A percentile compares a stretch with the other conserved stretches of the same genome.
Conservation (phyloP, 2,888 invertebrate genomes). For the Catocala fraxini region DNA sequence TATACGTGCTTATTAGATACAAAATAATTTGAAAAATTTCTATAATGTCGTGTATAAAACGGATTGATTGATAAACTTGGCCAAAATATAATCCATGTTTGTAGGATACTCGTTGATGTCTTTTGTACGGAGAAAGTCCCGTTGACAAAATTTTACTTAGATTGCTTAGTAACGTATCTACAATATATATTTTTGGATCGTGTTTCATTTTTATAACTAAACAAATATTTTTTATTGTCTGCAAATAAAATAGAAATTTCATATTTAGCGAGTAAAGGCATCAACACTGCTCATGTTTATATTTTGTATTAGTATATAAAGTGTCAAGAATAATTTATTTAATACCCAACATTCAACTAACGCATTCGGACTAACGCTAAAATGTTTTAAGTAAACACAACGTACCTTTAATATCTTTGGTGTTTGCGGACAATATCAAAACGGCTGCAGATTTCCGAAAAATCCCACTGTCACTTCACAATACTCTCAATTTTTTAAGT, state of each 20-base stretch:
- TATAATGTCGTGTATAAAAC: no score
- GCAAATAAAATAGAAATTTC: not conserved
- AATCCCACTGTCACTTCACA: conserved; percentile 83
- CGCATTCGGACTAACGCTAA: conserved; percentile 29
- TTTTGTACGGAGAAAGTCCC: conserved; percentile 58
- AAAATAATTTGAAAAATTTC: no score
- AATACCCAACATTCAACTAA: conserved; percentile 29
- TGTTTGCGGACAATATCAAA: conserved; percentile 59
- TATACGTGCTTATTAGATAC: no score
- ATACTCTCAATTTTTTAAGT: conserved; percentile 62
- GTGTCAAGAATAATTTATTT: conserved; percentile 22
- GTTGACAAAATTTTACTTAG: not conserved
- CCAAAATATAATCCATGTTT: not conserved
- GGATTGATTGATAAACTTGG: conserved; percentile 7
- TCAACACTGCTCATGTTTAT: conserved; percentile 11
- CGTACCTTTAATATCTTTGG: conserved; percentile 83
- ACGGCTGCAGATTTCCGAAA: conserved; percentile 56
- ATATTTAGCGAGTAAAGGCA: not conserved
- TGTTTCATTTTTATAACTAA: conserved; percentile 1
- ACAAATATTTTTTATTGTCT: not conserved
- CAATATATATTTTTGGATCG: not conserved
- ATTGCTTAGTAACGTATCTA: not conserved
- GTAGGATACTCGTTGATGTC: conserved; percentile 73
- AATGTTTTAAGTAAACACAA: conserved; percentile 51
- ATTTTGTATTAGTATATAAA: conserved; percentile 21